phyloP scores from a whole-genome alignment of 2,113 vertebrate genomes.

The Junco hyemalis region DNA sequence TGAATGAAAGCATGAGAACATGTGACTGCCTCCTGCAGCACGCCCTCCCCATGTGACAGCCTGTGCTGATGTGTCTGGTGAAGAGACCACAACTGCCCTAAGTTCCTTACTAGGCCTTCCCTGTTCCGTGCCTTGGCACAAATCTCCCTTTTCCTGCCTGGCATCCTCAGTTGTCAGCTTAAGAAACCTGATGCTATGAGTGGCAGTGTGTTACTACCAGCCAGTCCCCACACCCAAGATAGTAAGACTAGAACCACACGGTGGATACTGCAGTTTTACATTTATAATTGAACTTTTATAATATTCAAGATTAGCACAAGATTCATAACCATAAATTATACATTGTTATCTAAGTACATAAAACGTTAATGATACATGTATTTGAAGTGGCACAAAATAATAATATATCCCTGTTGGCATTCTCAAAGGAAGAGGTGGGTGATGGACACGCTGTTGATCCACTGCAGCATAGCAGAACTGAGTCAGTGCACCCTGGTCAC shows the following conservation, averaged over 20 bases:
- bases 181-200: neutral
- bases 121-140: neutral
- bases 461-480: slow-evolving; percentile 14
- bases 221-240: neutral
- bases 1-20: neutral
- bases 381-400: slow-evolving; percentile 71
- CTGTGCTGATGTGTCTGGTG: neutral
- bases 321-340: slow-evolving; percentile 85
- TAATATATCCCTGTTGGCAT: slow-evolving; percentile 54
- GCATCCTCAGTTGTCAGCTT: neutral
- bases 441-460: neutral
- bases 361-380: slow-evolving; percentile 73
- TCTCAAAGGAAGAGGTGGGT: slow-evolving; percentile 37
- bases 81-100: neutral
- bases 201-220: neutral
- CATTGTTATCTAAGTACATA: slow-evolving; percentile 79
- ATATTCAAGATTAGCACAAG: slow-evolving; percentile 82
- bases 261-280: slow-evolving; percentile 80
- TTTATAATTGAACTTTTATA: slow-evolving; percentile 81
- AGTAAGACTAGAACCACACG: slow-evolving; percentile 76
- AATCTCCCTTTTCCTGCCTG: neutral
- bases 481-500: neutral
- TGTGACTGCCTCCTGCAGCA: neutral
- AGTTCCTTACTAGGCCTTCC: neutral
- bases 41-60: neutral